A percentile compares a stretch with the other conserved stretches of the same genome.
Conservation (phyloP, 2,888 invertebrate genomes). For the Zygogramma bicolorata region DNA sequence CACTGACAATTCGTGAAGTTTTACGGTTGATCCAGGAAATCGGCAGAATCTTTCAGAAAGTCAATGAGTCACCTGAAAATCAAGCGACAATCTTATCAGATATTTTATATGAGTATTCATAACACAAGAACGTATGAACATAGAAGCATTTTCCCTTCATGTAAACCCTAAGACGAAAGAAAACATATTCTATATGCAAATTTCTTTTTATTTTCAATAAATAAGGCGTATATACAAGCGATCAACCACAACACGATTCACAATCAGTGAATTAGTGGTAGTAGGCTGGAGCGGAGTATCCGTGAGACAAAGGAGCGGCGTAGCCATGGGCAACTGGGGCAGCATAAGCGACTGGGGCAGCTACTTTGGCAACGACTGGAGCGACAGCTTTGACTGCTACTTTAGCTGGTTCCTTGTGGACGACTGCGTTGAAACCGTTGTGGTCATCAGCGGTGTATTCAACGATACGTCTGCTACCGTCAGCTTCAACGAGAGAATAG, state of each 20-base stretch:
- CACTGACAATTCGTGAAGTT: too few species aligned
- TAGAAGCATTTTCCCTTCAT: too few species aligned
- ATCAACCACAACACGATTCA: background rate
- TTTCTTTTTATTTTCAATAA: background rate
- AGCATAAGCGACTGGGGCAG: constrained; percentile 39
- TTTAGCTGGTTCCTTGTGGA: constrained; percentile 63
- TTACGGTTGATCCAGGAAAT: too few species aligned
- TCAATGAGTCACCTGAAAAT: too few species aligned
- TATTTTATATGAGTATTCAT: too few species aligned
- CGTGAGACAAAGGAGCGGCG: constrained; percentile 14
- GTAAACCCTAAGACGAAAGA: background rate
- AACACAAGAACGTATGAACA: too few species aligned
- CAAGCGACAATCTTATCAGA: too few species aligned
- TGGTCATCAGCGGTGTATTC: constrained; percentile 69
- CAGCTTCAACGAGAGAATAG: constrained; percentile 69
- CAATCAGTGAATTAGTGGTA: constrained; percentile 1
- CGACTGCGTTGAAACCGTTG: constrained; percentile 70
- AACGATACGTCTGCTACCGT: constrained; percentile 69
- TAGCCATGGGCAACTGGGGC: constrained; percentile 36
- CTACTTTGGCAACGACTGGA: constrained; percentile 39
- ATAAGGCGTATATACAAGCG: background rate
- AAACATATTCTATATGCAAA: too few species aligned
- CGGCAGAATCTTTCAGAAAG: too few species aligned
- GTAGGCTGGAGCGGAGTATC: constrained; percentile 1
- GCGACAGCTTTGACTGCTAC: constrained; percentile 49